These are phyloP conservation scores for human (Homo sapiens) DNA, from an alignment of 2,113 vertebrate species.

Conservation along the genomic window GRCh38 chr11:126085001-126085500, in stretches of 20 bases:
- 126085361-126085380: not conserved
- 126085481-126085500: not conserved
- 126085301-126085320: not conserved
- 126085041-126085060: no score
- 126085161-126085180: not conserved
- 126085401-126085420: not conserved
- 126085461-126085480: not conserved
- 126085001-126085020: no score
- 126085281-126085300: not conserved
- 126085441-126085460: not conserved
- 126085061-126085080: no score
- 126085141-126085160: no score
- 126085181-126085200: not conserved
- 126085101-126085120: not conserved
- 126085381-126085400: not conserved
- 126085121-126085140: not conserved
- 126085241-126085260: not conserved
- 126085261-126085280: not conserved
- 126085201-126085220: fast-evolving
- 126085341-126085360: no score
- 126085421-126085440: not conserved
- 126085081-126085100: not conserved
- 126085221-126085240: not conserved
- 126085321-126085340: not conserved
- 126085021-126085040: no score